These are phyloP conservation scores for Poicephalus meyeri DNA, from an alignment of 2,113 vertebrate species.

Conservation along the genomic window DNA sequence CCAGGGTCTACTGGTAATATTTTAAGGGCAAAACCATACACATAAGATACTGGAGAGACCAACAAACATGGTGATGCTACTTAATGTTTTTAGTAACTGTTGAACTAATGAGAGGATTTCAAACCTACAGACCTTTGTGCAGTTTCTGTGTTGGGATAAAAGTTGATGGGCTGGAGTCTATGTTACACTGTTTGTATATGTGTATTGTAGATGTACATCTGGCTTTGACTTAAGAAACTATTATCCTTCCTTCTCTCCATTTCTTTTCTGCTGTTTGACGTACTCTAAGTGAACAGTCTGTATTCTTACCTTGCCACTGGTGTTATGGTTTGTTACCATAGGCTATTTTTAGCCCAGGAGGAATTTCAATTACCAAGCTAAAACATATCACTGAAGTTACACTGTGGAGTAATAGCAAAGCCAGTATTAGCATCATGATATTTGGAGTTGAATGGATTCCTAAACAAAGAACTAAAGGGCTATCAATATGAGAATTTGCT, in stretches of 20 bases:
- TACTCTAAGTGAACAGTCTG: background rate
- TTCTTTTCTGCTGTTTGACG: background rate
- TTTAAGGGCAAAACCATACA: background rate
- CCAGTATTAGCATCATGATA: background rate
- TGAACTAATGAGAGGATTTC: background rate
- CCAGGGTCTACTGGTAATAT: background rate
- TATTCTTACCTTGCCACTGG: background rate
- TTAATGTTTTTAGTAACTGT: background rate
- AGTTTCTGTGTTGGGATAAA: background rate
- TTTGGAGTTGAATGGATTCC: background rate
- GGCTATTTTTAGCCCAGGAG: background rate
- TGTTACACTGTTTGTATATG: background rate
- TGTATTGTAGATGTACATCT: background rate
- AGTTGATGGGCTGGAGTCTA: background rate
- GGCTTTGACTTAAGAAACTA: background rate
- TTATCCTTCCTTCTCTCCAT: background rate
- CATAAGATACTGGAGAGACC: background rate
- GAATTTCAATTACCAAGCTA: background rate
- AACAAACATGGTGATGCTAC: background rate
- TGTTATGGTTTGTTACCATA: background rate
- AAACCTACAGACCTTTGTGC: background rate
- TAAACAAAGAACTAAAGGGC: background rate
- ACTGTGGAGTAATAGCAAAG: background rate
- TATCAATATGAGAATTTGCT: background rate
- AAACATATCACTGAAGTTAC: background rate